Conservation (phyloP, 2,113 vertebrate species). For the Astatoreochromis straeleni region DNA sequence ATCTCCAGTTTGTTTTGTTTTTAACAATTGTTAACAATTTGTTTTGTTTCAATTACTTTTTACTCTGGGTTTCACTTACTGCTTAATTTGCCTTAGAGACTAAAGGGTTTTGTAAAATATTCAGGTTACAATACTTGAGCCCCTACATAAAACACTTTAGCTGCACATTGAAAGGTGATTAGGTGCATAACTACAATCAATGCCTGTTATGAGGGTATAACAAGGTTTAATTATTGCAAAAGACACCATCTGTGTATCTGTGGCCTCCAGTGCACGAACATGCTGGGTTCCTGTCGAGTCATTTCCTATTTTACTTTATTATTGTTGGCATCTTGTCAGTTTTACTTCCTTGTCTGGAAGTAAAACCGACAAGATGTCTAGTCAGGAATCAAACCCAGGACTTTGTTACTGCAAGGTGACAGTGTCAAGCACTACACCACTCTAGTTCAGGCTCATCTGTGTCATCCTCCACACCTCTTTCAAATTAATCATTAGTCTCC, state of each 20-base stretch:
- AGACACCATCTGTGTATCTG: not conserved
- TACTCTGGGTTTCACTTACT: not conserved
- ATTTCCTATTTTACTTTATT: not conserved
- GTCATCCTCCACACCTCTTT: not conserved
- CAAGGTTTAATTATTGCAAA: not conserved
- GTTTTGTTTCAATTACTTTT: not conserved
- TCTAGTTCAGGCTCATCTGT: not conserved
- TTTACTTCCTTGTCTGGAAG: not conserved
- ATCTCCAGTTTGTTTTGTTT: not conserved
- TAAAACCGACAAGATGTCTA: not conserved
- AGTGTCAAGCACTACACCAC: not conserved
- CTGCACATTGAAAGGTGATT: not conserved
- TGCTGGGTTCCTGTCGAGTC: accelerated
- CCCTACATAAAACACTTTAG: not conserved
- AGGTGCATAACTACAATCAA: not conserved
- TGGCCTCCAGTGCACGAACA: accelerated
- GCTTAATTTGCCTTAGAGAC: not conserved
- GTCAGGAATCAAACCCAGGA: not conserved
- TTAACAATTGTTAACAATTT: not conserved
- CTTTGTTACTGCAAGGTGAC: not conserved
- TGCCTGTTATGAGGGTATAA: not conserved
- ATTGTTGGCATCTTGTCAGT: not conserved
- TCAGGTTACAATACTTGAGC: not conserved
- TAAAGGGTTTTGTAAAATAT: not conserved
- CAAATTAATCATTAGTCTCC: not conserved